phyloP scores from a whole-genome alignment of 2,113 vertebrate species.

The Chauna torquata region DNA sequence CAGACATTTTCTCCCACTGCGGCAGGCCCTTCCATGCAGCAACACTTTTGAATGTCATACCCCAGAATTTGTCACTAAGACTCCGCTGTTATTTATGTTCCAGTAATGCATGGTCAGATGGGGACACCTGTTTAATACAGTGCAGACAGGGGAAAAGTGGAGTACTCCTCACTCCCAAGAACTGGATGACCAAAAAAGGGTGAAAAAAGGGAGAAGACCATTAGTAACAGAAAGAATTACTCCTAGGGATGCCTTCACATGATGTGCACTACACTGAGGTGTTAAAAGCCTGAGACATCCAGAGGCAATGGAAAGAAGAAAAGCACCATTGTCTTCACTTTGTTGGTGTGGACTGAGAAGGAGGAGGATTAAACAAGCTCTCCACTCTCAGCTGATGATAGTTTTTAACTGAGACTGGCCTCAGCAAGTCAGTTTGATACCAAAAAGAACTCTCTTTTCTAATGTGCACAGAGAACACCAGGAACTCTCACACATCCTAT shows the following conservation, averaged over 20 bases:
- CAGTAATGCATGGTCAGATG: not conserved
- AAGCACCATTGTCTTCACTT: not conserved
- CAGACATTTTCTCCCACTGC: not conserved
- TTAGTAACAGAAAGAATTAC: not conserved
- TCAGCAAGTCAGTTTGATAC: not conserved
- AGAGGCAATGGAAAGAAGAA: not conserved
- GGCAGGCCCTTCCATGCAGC: not conserved
- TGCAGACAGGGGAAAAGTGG: not conserved
- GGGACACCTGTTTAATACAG: not conserved
- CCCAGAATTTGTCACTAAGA: not conserved
- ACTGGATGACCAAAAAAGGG: not conserved
- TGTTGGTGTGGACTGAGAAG: not conserved
- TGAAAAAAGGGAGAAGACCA: not conserved
- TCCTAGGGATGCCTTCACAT: not conserved
- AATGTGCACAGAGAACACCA: not conserved
- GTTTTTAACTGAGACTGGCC: not conserved
- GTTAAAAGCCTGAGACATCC: not conserved
- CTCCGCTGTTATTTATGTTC: not conserved
- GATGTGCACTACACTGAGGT: not conserved
- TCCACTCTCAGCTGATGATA: accelerated
- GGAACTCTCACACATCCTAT: not conserved
- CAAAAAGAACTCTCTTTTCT: not conserved
- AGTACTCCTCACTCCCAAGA: not conserved
- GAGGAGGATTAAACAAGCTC: not conserved
- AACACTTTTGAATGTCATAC: not conserved